Percentiles rank a stretch among this genome's conserved stretches.
phyloP scores from a whole-genome alignment of 1,140 invertebrate genomes.

The Coptotermes formosanus region DNA sequence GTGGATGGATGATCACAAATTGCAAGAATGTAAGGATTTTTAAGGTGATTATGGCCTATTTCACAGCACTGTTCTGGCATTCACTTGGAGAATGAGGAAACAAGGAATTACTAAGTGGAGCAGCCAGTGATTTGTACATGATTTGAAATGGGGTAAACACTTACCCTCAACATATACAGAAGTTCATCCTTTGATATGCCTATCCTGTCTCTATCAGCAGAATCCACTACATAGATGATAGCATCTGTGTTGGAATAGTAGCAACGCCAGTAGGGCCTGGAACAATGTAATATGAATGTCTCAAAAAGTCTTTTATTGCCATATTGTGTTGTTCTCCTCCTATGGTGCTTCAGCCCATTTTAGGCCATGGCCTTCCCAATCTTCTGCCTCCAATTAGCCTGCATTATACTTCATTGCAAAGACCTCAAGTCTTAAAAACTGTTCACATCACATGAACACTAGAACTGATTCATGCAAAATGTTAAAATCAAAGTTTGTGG shows the following conservation, averaged over 20 bases:
- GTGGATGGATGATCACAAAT: too few species aligned
- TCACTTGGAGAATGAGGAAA: too few species aligned
- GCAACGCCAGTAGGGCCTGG: slow-evolving; percentile 98
- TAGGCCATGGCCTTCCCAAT: background rate
- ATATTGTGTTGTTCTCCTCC: background rate
- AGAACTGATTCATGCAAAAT: too few species aligned
- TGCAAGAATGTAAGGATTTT: too few species aligned
- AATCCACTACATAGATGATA: slow-evolving; percentile 99
- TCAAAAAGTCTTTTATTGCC: background rate
- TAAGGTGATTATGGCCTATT: too few species aligned
- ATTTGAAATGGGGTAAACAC: background rate
- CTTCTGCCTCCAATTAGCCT: background rate
- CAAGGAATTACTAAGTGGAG: too few species aligned
- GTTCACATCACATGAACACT: too few species aligned
- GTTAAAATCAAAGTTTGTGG: too few species aligned
- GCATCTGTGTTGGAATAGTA: slow-evolving; percentile 99
- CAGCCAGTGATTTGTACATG: too few species aligned
- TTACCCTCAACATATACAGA: slow-evolving; percentile 92
- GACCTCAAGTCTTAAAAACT: too few species aligned
- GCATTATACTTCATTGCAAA: background rate
- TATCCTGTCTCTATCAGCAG: slow-evolving; percentile 96
- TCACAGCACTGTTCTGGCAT: too few species aligned
- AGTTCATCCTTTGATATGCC: slow-evolving; percentile 98
- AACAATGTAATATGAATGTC: slow-evolving; percentile 40
- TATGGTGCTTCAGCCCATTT: too few species aligned